phyloP scores from a whole-genome alignment of 2,113 vertebrate species.

The Erythrolamprus reginae region DNA sequence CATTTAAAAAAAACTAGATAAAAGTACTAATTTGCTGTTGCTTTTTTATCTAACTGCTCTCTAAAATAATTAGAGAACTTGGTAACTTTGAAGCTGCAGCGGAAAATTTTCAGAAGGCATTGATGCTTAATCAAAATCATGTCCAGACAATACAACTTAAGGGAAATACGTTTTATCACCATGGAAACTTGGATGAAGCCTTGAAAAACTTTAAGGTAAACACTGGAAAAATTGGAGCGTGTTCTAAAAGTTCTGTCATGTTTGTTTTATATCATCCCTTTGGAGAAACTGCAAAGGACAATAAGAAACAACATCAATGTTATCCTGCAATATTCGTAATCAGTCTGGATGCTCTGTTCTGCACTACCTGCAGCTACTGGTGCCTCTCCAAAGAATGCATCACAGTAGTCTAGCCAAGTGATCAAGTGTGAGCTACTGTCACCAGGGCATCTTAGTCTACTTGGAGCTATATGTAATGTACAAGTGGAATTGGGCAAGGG shows the following conservation, averaged over 20 bases:
- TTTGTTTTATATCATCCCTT: neutral
- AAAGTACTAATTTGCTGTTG: neutral
- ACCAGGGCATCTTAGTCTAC: neutral
- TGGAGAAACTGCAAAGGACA: neutral
- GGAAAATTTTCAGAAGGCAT: slow-evolving; percentile 94
- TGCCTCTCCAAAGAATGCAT: neutral
- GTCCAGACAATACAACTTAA: slow-evolving; percentile 94
- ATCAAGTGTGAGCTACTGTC: neutral
- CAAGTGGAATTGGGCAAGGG: neutral
- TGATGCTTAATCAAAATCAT: slow-evolving; percentile 94
- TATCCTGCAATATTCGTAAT: neutral
- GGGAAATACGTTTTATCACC: slow-evolving; percentile 97
- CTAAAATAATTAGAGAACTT: slow-evolving; percentile 77
- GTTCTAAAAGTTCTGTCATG: neutral
- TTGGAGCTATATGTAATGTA: neutral
- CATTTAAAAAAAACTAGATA: neutral
- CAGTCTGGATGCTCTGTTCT: neutral
- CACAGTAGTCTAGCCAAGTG: neutral
- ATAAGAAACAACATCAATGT: neutral
- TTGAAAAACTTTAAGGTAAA: slow-evolving; percentile 94
- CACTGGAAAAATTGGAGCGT: neutral
- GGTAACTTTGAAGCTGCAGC: slow-evolving; percentile 95
- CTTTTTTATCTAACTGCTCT: neutral
- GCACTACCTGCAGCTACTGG: neutral
- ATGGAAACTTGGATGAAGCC: slow-evolving; percentile 90